A percentile compares a stretch with the other conserved stretches of the same genome.
Conservation (phyloP, 1,140 invertebrate genomes). For the Triops cancriformis region DNA sequence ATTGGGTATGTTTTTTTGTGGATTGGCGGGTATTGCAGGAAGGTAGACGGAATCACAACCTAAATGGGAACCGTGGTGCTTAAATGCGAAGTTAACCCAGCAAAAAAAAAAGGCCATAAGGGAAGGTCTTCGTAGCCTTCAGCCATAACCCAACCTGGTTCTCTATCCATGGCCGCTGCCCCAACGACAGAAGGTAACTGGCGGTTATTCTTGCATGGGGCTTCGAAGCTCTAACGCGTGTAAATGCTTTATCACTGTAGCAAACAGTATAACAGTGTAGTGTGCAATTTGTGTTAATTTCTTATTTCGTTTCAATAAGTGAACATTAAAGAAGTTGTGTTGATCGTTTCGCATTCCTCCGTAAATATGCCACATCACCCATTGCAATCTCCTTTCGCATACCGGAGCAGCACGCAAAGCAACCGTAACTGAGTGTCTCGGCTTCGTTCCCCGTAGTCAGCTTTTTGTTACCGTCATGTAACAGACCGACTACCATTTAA, state of each 20-base stretch:
- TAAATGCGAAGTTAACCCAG: not conserved
- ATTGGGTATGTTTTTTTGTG: not conserved
- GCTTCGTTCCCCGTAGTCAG: not conserved
- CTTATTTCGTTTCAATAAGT: no score
- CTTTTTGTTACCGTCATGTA: not conserved
- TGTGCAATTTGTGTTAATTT: no score
- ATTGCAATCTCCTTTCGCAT: not conserved
- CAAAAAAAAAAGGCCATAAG: not conserved
- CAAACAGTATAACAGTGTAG: no score
- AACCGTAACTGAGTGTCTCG: not conserved
- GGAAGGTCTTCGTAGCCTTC: slow-evolving; percentile 2
- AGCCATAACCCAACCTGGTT: slow-evolving; percentile 7
- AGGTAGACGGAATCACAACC: not conserved
- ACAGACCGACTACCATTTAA: not conserved
- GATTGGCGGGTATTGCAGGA: not conserved
- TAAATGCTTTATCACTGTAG: no score
- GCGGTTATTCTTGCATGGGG: not conserved
- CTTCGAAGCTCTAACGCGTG: not conserved
- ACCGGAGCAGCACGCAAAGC: not conserved
- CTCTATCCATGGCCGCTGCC: not conserved
- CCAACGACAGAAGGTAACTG: not conserved
- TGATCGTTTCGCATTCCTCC: no score
- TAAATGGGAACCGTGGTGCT: not conserved
- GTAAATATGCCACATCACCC: not conserved
- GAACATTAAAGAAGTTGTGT: no score